Evolutionary conservation across 2,888 invertebrate genomes (phyloP).

Genomic region (Lymantria monacha): DNA sequence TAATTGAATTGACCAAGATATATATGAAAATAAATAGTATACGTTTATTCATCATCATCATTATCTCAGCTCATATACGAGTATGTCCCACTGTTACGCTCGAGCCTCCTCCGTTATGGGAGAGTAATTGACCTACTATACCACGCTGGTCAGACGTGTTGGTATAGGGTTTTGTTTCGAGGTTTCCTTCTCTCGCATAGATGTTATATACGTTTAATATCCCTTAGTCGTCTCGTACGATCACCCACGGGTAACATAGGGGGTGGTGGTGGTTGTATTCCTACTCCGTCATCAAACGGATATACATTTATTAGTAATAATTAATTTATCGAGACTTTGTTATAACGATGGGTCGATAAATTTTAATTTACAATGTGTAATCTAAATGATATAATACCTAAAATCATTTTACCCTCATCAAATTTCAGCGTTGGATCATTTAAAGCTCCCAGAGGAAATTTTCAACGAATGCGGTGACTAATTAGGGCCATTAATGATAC

Average conservation of each 20-base stretch:
- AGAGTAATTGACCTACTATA: too few relatives aligned
- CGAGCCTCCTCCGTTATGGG: too few relatives aligned
- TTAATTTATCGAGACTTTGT: neutral
- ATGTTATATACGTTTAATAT: too few relatives aligned
- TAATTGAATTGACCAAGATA: too few relatives aligned
- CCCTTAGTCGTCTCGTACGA: neutral
- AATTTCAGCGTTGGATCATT: neutral
- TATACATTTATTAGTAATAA: neutral
- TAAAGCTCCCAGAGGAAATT: neutral
- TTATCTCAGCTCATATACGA: too few relatives aligned
- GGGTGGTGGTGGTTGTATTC: too few relatives aligned
- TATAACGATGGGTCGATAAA: too few relatives aligned
- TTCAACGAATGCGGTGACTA: neutral
- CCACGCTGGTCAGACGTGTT: too few relatives aligned
- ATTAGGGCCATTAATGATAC: neutral
- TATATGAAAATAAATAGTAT: too few relatives aligned
- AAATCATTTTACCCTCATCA: neutral
- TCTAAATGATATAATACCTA: neutral
- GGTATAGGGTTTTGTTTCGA: neutral
- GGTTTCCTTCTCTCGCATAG: too few relatives aligned
- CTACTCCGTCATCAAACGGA: neutral
- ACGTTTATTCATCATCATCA: too few relatives aligned
- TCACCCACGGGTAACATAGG: neutral
- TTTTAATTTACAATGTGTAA: neutral
- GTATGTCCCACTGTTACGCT: too few relatives aligned